Evolutionary conservation across 2,113 vertebrate genomes (phyloP), one percentile per base, ranked within the genome.

Genomic region (Bostrychus sinensis): DNA sequence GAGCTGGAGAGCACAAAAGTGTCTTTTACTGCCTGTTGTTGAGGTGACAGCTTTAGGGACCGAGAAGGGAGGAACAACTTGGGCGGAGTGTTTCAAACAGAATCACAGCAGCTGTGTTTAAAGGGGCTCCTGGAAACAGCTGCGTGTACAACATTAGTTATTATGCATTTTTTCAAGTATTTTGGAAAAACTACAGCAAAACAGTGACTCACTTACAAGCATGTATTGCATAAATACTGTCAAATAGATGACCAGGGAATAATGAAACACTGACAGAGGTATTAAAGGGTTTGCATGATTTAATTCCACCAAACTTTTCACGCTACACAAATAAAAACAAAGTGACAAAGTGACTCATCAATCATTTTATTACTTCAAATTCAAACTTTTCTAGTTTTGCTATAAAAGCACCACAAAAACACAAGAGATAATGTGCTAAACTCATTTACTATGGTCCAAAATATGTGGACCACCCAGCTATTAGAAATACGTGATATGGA

Each of bases 81-180:
- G 82, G 82, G 83, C 37, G 84, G 84, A 85, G 84, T 83, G 76
- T 72, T 81, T 68, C 63, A 86, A 81, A 77, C 60, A 81, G 55
- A 76, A 56, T 77, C 48, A 54, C 88, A 81, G 78, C 80, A 90
- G 88, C 89, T 91, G 88, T 87, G 86, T 85, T 91, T 90, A 83
- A 89, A 89, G 84, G 79, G 85, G 89, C 85, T 87, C 83, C 85
- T 91, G 89, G 82, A 91, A 91, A 91, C 89, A 91, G 83, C 88
- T 90, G 89, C 79, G 75, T 30, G 65, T 58, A 66, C 54, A 80
- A 77, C 78, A 56, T 62, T 64, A 69, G 78, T 82, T 79, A 86
- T 86, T 86, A 81, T 89, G 84, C 85, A 87, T 88, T 74, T 83
- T 89, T 89, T 84, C 77, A 86, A 87, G 70, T 81, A 81, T 87